Evolutionary conservation across 1,140 invertebrate species (phyloP).

Genomic region (Heliothis subflexa): DNA sequence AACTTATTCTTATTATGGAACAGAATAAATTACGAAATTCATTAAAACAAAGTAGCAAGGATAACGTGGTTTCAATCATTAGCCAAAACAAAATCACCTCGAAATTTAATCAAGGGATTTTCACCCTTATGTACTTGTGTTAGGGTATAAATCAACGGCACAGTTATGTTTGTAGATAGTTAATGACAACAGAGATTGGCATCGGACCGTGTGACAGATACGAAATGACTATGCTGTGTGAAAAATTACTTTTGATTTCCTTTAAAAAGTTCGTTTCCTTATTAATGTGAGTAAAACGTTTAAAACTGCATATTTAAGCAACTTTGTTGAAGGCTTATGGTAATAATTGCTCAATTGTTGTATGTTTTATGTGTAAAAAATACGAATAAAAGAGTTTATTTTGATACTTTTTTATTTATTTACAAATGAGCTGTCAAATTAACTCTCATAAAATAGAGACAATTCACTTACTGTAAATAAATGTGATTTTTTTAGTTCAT

Average conservation of each 20-base stretch:
- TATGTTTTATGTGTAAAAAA: neutral
- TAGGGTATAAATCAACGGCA: neutral
- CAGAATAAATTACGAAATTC: conserved; percentile 42
- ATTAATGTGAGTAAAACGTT: neutral
- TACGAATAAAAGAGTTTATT: too few relatives aligned
- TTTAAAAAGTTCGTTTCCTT: conserved; percentile 10
- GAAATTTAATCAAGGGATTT: neutral
- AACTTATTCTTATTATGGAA: conserved; percentile 12
- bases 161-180: conserved; percentile 3
- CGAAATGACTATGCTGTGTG: conserved; percentile 26
- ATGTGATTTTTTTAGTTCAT: neutral
- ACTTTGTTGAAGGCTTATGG: neutral
- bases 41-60: conserved; percentile 42
- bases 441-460: neutral
- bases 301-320: neutral
- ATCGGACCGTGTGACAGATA: conserved; percentile 39
- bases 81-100: conserved; percentile 13
- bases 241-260: conserved; percentile 42
- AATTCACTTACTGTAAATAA: neutral
- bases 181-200: conserved; percentile 37
- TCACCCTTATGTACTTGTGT: neutral
- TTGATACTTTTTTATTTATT: neutral
- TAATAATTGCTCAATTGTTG: neutral
- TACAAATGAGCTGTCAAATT: neutral
- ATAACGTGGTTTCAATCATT: conserved; percentile 34